Conservation (phyloP, 2,113 vertebrate genomes). For the Cochlearius cochlearius region DNA sequence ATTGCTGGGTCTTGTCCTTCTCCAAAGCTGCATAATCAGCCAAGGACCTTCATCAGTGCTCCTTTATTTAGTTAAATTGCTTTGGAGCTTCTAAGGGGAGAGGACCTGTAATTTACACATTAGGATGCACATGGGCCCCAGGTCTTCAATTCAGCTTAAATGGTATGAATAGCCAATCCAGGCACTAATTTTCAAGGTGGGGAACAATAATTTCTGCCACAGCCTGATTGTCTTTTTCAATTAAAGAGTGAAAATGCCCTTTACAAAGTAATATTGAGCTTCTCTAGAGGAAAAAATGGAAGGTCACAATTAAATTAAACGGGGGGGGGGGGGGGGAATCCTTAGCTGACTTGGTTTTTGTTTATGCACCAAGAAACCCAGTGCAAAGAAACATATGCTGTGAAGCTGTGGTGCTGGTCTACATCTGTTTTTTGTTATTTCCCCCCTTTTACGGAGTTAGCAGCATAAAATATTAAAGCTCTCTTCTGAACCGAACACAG, state of each 20-base stretch:
- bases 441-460: neutral
- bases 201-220: slow-evolving; percentile 34
- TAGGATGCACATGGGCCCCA: neutral
- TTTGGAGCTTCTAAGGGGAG: neutral
- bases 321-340: fast-evolving
- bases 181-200: slow-evolving; percentile 48
- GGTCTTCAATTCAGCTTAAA: neutral
- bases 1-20: neutral
- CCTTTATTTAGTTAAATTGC: neutral
- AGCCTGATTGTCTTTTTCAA: slow-evolving; percentile 58
- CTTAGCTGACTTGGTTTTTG: neutral
- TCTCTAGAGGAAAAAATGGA: slow-evolving; percentile 48
- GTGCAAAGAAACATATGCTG: neutral
- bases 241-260: slow-evolving; percentile 54
- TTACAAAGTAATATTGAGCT: slow-evolving; percentile 47
- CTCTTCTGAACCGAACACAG: neutral
- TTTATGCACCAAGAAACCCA: neutral
- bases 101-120: slow-evolving; percentile 14
- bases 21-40: neutral
- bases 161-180: slow-evolving; percentile 14
- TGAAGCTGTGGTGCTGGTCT: neutral
- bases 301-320: slow-evolving; percentile 57
- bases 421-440: neutral
- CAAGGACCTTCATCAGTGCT: neutral
- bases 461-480: slow-evolving; percentile 47